Percentiles rank a stretch among this genome's conserved stretches.
phyloP scores from a whole-genome alignment of 2,888 invertebrate species.

The Sussaba pulchella region DNA sequence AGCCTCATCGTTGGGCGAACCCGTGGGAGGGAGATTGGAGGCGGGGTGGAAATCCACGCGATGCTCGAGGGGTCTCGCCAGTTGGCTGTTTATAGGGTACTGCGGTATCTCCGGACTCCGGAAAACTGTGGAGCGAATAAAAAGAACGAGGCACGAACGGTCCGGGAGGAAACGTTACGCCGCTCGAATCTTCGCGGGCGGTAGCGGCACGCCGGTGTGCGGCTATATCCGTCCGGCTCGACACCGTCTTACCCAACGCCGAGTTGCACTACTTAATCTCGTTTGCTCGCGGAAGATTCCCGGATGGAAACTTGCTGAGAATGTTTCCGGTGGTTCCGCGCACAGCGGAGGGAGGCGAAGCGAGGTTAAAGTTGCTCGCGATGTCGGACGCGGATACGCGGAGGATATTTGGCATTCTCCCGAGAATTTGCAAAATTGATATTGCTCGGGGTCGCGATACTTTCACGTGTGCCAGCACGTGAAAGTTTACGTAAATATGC shows the following conservation, averaged over 20 bases:
- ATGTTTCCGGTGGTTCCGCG: slow-evolving; percentile 55
- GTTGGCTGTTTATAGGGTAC: slow-evolving; percentile 23
- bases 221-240: slow-evolving; percentile 18
- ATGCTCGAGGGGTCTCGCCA: slow-evolving; percentile 27
- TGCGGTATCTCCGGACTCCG: slow-evolving; percentile 43
- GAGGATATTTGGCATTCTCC: slow-evolving; percentile 21
- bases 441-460: slow-evolving; percentile 10
- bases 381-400: not conserved
- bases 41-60: slow-evolving; percentile 16
- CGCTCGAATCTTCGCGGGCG: not conserved
- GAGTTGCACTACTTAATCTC: slow-evolving; percentile 59
- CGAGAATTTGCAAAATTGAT: slow-evolving; percentile 48
- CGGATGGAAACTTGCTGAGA: slow-evolving; percentile 56
- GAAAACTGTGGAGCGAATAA: slow-evolving; percentile 41
- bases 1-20: slow-evolving; percentile 39
- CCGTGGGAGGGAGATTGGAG: too few species aligned
- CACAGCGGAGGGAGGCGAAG: not conserved
- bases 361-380: slow-evolving; percentile 2
- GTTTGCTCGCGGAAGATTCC: slow-evolving; percentile 60
- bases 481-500: not conserved
- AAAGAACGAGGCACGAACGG: slow-evolving; percentile 18
- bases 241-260: slow-evolving; percentile 43
- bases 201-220: slow-evolving; percentile 5
- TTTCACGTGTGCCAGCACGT: not conserved
- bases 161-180: slow-evolving; percentile 35